Base-by-base conservation (phyloP, 2,888 invertebrate species). In the Cerastis leucographa region DNA sequence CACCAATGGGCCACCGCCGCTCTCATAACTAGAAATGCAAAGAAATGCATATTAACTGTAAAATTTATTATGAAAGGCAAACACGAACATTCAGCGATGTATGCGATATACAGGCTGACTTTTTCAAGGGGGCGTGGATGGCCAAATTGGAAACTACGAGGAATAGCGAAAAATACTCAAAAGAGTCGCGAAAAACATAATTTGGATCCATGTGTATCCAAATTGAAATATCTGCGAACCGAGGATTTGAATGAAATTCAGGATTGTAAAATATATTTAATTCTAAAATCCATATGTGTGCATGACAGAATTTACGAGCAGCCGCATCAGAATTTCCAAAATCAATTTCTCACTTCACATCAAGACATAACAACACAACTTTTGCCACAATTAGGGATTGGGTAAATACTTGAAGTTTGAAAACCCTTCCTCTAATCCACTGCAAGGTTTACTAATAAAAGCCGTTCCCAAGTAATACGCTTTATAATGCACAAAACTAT, bases 401-500 rank as follows among this genome's bases (percentile, higher is more conserved):
- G 46, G 67, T 73, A 71, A 85, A 65, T 71, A 73, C 66, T 78
- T 76, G 29, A 65, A 78, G 83, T 82, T 76, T 9, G 49, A 35
- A 73, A 51, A 71, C 61, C 64, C 61, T 85, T 67, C 22, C 64
- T 29, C 11, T 76, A 78, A 80, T 80, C 74, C 66, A 22, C 14
- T 76, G 71, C 85, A 87, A 81, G 70, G 67, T 76, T 84, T 75
- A 56, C 78, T 71, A 76, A 84, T 87, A 78, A 81, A 86, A 80
- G 44, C 68, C 65, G 49, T 75, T 81, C 69, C 66, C 54, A 69
- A 86, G 78, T 75, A 80, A 77, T 80, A 77, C 71, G 62, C 76
- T 83, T 83, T 81, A 83, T 85, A 81, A 81, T 87, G 81, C 83
- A 85, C 85, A 76, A 87, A 84, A 85, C 78, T 85, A 81, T 84